Evolutionary conservation across 1,140 invertebrate genomes (phyloP).

Genomic region (Drosophila repleta): DNA sequence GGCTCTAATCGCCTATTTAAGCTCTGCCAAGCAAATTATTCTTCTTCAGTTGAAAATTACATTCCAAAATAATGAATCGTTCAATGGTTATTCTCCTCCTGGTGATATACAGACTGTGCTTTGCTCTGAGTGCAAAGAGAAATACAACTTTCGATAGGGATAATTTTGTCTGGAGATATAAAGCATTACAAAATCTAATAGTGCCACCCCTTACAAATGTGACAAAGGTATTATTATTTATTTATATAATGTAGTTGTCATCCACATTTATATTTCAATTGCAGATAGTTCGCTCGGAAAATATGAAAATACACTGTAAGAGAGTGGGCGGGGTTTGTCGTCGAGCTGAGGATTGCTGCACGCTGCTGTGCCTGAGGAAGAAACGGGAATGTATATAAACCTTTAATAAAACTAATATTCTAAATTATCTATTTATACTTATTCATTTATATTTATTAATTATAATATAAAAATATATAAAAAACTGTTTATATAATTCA

Average conservation of each 20-base stretch:
- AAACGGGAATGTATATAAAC: neutral
- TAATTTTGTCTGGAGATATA: neutral
- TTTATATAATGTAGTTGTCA: too few species aligned
- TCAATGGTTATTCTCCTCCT: neutral
- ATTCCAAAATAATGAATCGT: neutral
- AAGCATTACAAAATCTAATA: neutral
- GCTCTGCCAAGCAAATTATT: neutral
- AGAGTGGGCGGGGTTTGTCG: neutral
- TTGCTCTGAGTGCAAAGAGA: neutral
- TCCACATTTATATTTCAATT: too few species aligned
- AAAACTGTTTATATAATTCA: too few species aligned
- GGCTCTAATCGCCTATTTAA: neutral
- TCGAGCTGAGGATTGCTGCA: constrained; percentile 3
- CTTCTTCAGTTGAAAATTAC: neutral
- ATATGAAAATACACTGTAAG: neutral
- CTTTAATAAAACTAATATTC: neutral
- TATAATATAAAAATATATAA: too few species aligned
- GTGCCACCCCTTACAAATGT: neutral
- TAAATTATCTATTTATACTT: too few species aligned
- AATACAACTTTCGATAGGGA: neutral
- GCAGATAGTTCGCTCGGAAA: neutral
- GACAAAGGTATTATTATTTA: neutral
- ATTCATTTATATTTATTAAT: too few species aligned
- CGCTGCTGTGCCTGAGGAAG: neutral
- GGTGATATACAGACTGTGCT: neutral